A percentile compares a stretch with the other conserved stretches of the same genome.
Conservation (phyloP, 2,797 vertebrate species). For the Sitta carolinensis region DNA sequence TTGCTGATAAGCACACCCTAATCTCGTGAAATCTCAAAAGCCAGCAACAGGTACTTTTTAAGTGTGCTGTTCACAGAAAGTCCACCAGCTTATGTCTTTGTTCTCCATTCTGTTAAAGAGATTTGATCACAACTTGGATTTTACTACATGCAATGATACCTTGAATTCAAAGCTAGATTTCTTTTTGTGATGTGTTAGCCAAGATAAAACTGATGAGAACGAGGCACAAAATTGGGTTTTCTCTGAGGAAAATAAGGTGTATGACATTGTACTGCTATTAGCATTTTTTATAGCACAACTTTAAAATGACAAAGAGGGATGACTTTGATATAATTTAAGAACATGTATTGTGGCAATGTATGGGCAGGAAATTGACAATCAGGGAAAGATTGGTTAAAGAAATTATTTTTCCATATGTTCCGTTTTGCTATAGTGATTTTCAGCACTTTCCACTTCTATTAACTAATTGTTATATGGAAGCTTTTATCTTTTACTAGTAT, state of each 20-base stretch:
- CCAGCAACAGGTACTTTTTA: not conserved
- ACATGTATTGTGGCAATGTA: not conserved
- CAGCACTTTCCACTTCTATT: not conserved
- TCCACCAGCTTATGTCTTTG: not conserved
- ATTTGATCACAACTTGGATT: not conserved
- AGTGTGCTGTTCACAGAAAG: not conserved
- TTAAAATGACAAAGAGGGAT: not conserved
- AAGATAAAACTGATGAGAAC: not conserved
- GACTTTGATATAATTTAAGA: not conserved
- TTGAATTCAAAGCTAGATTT: not conserved
- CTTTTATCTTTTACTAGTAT: constrained; percentile 5
- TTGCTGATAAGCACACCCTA: not conserved
- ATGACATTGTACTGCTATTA: not conserved
- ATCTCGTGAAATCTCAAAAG: not conserved
- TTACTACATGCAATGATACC: not conserved
- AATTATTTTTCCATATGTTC: not conserved
- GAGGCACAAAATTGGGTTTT: not conserved
- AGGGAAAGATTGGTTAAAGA: not conserved
- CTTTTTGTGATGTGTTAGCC: not conserved
- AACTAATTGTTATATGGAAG: not conserved
- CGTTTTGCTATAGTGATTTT: not conserved
- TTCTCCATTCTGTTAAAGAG: not conserved
- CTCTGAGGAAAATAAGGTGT: not conserved
- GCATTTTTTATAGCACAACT: not conserved
- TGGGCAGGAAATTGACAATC: not conserved